Base-by-base conservation (phyloP, 2,888 invertebrate species). In the Agonopterix arenella region DNA sequence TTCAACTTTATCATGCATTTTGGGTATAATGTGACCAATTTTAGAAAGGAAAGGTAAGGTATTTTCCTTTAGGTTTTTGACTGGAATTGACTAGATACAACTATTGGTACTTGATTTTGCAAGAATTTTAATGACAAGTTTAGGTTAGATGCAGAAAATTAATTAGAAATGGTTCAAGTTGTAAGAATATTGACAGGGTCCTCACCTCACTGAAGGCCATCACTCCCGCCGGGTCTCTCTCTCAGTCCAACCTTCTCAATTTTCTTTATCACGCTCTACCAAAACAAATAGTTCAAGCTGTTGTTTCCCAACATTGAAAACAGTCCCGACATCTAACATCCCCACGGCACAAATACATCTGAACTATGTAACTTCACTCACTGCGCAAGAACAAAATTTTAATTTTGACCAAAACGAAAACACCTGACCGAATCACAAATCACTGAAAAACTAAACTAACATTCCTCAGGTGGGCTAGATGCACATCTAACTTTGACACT, bases 191-290 rank as follows among this genome's bases (percentile, higher is more conserved):
- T 51, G 53, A 52, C 59, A 69, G 61, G 61, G 67, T 62, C 88
- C 91, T 91, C 82, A 93, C 93, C 93, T 93, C 93, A 92, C 93
- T 93, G 92, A 93, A 93, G 93, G 93, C 93, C 93, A 93, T 93
- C 78, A 90, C 90, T 92, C 90, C 79, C 88, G 85, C 89, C 86
- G 90, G 82, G 84, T 80, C 80, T 89, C 82, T 82, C 85, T 81
- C 84, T 83, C 84, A 84, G 77, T 83, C 84, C 86, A 81, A 89
- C 88, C 89, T 86, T 83, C 73, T 78, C 71, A 78, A 76, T 80
- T 78, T 77, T 79, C 68, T 82, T 74, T 80, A 79, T 72, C 82
- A 77, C 80, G 72, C 66, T 77, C 73, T 80, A 83, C 83, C 86
- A 89, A 89, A 90, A 90, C 88, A 90, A 88, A 85, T 81, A 86